phyloP scores from a whole-genome alignment of 1,140 invertebrate species.

The Heliconius nattereri region DNA sequence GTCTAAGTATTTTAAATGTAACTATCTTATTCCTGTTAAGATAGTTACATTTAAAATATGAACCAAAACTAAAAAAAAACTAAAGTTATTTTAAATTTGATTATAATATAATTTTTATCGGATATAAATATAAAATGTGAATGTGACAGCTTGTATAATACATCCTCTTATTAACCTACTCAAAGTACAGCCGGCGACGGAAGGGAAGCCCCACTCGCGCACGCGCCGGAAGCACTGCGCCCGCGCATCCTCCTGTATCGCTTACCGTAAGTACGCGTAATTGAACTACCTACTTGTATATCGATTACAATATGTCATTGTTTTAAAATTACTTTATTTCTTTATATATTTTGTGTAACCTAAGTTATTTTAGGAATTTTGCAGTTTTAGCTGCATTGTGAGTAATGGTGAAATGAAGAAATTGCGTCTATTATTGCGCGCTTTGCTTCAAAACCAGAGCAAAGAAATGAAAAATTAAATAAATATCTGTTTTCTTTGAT shows the following conservation, averaged over 20 bases:
- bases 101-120: no score
- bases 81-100: no score
- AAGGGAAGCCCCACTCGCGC: conserved; percentile 74
- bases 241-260: conserved; percentile 66
- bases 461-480: no score
- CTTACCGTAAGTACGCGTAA: conserved; percentile 55
- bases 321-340: background rate
- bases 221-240: conserved; percentile 74
- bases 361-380: background rate
- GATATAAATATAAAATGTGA: background rate
- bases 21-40: no score
- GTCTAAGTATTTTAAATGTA: no score
- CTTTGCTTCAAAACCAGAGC: no score
- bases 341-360: background rate
- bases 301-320: conserved; percentile 46
- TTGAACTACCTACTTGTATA: conserved; percentile 44
- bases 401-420: no score
- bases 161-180: conserved; percentile 17
- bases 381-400: no score
- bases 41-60: no score
- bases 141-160: conserved; percentile 15
- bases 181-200: conserved; percentile 41
- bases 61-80: no score
- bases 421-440: no score
- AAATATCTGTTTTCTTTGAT: no score